A percentile compares a stretch with the other conserved stretches of the same genome.
Conservation (phyloP, 1,140 invertebrate genomes). For the Harlomillsia oculata region DNA sequence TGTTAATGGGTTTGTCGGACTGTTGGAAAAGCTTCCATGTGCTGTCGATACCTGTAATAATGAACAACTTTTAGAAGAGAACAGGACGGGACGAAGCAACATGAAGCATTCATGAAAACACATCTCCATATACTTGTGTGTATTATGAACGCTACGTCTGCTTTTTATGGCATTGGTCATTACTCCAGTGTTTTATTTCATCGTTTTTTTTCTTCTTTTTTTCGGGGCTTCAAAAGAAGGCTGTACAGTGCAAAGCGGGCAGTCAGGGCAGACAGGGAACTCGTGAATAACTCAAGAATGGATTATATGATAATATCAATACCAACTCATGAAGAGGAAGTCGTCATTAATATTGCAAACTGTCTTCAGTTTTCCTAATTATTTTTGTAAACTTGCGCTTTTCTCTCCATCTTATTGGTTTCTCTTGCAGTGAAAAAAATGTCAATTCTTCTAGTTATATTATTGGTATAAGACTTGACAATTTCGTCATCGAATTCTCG, state of each 20-base stretch:
- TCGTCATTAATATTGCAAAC: constrained; percentile 10
- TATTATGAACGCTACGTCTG: too few relatives aligned
- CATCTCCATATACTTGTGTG: too few relatives aligned
- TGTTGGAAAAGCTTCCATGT: background rate
- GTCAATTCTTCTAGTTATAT: too few relatives aligned
- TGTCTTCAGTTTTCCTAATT: constrained; percentile 25
- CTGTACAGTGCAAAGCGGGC: background rate
- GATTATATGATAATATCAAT: constrained; percentile 19
- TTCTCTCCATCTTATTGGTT: background rate
- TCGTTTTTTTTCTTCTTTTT: background rate
- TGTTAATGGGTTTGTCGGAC: constrained; percentile 1
- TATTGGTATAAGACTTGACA: too few relatives aligned
- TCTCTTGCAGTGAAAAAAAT: background rate
- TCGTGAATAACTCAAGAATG: constrained; percentile 7
- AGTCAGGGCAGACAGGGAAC: background rate
- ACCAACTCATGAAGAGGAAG: constrained; percentile 9
- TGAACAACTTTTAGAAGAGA: too few relatives aligned
- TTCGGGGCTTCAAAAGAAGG: background rate
- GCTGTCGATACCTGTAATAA: too few relatives aligned
- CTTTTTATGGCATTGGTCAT: constrained; percentile 9
- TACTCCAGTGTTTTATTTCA: constrained; percentile 9
- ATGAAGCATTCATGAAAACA: too few relatives aligned
- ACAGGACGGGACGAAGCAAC: too few relatives aligned
- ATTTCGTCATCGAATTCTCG: too few relatives aligned
- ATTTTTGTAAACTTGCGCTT: constrained; percentile 14